Conservation (phyloP, 2,797 vertebrate species). For the Karalla daura region DNA sequence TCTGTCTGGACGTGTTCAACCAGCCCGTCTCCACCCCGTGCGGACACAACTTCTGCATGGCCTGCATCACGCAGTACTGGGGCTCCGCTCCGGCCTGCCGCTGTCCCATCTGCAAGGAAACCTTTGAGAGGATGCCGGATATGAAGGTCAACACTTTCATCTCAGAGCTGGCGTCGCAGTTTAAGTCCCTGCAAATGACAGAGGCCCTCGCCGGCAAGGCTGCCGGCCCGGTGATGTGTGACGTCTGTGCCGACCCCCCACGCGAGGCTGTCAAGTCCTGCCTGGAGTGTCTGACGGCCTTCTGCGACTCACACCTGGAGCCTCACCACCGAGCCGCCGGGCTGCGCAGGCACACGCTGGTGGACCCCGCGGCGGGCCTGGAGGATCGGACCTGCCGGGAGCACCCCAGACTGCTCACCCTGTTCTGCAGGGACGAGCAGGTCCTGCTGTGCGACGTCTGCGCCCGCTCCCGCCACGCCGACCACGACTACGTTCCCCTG, state of each 20-base stretch:
- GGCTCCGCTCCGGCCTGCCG: background rate
- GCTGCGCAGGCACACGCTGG: constrained; percentile 60
- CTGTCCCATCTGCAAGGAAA: constrained; percentile 65
- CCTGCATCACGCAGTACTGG: constrained; percentile 66
- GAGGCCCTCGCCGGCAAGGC: background rate
- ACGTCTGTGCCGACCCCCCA: constrained; percentile 42
- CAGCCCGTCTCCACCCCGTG: constrained; percentile 70
- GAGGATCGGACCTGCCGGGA: constrained; percentile 47
- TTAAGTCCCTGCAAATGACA: constrained; percentile 28
- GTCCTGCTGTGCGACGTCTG: constrained; percentile 61
- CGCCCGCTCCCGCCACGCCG: background rate
- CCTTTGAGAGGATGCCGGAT: constrained; percentile 45
- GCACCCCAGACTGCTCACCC: constrained; percentile 21
- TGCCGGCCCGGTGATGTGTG: constrained; percentile 38
- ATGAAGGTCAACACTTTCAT: constrained; percentile 75
- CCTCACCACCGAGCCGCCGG: constrained; percentile 49
- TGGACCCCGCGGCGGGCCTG: constrained; percentile 26
- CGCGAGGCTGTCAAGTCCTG: constrained; percentile 62
- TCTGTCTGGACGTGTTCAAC: constrained; percentile 65
- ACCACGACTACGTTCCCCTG: constrained; percentile 23
- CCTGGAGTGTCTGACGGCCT: constrained; percentile 66
- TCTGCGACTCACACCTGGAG: constrained; percentile 58
- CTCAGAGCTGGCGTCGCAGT: constrained; percentile 39
- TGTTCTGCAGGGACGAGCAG: constrained; percentile 48
- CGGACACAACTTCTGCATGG: constrained; percentile 76